phyloP scores from a whole-genome alignment of 2,888 invertebrate species.

The Nebria salina region DNA sequence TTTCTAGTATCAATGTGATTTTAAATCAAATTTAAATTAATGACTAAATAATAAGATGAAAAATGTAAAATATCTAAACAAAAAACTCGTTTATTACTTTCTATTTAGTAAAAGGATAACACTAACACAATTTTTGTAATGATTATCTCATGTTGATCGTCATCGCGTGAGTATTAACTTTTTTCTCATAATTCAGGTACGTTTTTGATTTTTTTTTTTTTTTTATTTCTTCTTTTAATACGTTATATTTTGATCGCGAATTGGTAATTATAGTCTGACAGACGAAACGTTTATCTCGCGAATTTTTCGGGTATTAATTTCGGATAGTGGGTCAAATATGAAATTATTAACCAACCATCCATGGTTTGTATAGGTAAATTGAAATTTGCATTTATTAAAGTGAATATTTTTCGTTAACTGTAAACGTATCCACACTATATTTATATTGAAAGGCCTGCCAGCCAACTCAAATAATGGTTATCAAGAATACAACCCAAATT shows the following conservation, averaged over 20 bases:
- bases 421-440: background rate
- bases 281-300: constrained; percentile 7
- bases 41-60: background rate
- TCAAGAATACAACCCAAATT: background rate
- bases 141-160: constrained; percentile 7
- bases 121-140: constrained; percentile 23
- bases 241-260: constrained; percentile 10
- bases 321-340: constrained; percentile 16
- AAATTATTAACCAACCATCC: constrained; percentile 13
- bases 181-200: background rate
- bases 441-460: background rate
- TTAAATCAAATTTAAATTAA: background rate
- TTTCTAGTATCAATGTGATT: background rate
- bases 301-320: constrained; percentile 18
- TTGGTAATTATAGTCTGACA: constrained; percentile 11
- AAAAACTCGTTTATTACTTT: constrained; percentile 12
- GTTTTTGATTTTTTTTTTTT: background rate
- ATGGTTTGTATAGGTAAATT: constrained; percentile 10
- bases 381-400: background rate
- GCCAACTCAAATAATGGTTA: background rate
- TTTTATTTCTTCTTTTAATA: background rate
- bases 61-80: background rate
- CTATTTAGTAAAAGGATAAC: constrained; percentile 26
- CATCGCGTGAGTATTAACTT: constrained; percentile 11
- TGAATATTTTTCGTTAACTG: background rate